A percentile compares a stretch with the other conserved stretches of the same genome.
These are phyloP conservation scores for Actenoides lindsayi DNA, from an alignment of 2,113 vertebrate genomes.

Conservation along the genomic window DNA sequence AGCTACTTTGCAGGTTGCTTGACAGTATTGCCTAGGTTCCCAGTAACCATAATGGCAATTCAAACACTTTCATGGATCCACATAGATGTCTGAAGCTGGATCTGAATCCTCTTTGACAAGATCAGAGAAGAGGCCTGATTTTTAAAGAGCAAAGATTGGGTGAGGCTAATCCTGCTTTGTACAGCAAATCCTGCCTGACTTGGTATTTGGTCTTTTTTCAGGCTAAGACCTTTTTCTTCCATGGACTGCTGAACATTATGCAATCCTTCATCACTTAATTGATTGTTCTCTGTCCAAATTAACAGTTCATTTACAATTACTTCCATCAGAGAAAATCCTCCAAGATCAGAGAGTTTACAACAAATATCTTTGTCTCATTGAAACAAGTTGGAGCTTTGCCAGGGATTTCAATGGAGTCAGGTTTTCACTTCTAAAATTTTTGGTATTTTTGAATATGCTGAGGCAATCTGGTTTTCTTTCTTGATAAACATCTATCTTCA, in stretches of 20 bases:
- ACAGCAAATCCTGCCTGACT: not conserved
- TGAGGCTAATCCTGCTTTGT: not conserved
- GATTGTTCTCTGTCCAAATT: not conserved
- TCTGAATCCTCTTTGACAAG: accelerated
- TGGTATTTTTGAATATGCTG: not conserved
- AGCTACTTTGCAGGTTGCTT: not conserved
- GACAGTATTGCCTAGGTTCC: not conserved
- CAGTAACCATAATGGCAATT: not conserved
- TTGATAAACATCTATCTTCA: not conserved
- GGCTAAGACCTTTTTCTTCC: not conserved
- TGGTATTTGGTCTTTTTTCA: not conserved
- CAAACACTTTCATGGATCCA: not conserved
- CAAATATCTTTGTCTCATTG: not conserved
- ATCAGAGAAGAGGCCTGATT: not conserved
- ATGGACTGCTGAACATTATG: not conserved
- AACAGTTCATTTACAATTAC: not conserved
- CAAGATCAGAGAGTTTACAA: not conserved
- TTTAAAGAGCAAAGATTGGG: not conserved
- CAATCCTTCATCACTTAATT: not conserved
- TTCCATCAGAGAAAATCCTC: not conserved
- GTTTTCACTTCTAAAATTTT: not conserved
- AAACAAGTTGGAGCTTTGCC: not conserved
- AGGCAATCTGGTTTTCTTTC: not conserved
- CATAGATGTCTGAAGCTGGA: not conserved
- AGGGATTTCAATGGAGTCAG: not conserved